Conservation (phyloP, 2,797 vertebrate species). For the Podargus strigoides region DNA sequence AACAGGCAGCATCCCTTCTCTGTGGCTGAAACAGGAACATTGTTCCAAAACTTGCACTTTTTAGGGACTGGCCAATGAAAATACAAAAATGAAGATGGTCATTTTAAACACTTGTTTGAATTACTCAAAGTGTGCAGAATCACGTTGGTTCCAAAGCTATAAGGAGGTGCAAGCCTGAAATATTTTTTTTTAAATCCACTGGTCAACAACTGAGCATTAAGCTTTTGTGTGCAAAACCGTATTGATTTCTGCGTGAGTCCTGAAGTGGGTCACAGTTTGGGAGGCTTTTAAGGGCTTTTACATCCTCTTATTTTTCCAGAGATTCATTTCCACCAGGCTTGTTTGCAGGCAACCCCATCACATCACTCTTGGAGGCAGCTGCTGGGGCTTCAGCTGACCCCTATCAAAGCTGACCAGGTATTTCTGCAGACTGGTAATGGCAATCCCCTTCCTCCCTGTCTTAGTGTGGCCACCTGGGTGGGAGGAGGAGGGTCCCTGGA, state of each 20-base stretch:
- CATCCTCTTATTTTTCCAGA: not conserved
- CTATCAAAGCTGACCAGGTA: rapidly evolving
- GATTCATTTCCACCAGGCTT: not conserved
- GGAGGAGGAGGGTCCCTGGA: not conserved
- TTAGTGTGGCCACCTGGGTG: not conserved
- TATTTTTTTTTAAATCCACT: not conserved
- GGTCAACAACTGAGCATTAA: not conserved
- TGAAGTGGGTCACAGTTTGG: not conserved
- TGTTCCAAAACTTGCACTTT: rapidly evolving
- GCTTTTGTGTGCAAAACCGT: rapidly evolving
- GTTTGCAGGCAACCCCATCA: not conserved
- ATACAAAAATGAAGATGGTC: not conserved
- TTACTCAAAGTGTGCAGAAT: not conserved
- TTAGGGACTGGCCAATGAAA: rapidly evolving
- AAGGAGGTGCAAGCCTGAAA: not conserved
- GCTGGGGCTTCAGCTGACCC: not conserved
- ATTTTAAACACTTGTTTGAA: not conserved
- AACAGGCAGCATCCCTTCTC: no score
- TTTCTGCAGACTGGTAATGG: not conserved
- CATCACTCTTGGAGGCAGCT: rapidly evolving
- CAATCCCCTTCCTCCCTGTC: rapidly evolving
- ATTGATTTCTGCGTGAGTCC: not conserved
- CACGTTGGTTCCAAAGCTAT: rapidly evolving
- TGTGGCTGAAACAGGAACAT: not conserved
- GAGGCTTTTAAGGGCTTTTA: slow-evolving; percentile 37